A percentile compares a stretch with the other conserved stretches of the same genome.
These are phyloP conservation scores for Rhadina sibilatrix DNA, from an alignment of 2,113 vertebrate genomes.

Conservation along the genomic window DNA sequence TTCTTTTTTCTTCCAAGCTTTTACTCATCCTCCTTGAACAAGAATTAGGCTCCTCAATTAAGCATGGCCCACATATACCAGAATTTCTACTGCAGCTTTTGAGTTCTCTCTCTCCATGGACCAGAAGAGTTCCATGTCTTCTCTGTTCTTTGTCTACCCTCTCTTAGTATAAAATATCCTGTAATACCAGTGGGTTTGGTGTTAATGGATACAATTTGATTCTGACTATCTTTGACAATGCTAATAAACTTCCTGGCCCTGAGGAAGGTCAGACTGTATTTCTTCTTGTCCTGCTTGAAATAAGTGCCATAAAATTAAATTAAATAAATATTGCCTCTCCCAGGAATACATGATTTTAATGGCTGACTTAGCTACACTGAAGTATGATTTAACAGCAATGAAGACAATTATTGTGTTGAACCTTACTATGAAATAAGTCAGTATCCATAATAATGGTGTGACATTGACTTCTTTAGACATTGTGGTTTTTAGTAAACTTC, in stretches of 20 bases:
- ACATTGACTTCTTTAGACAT: neutral
- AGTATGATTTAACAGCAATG: slow-evolving; percentile 17
- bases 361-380: slow-evolving; percentile 34
- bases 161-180: neutral
- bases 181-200: neutral
- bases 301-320: slow-evolving; percentile 35
- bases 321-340: slow-evolving; percentile 44
- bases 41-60: neutral
- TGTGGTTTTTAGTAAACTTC: neutral
- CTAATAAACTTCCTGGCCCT: neutral
- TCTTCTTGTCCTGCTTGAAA: slow-evolving; percentile 38
- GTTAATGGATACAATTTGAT: neutral
- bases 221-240: neutral
- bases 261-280: neutral
- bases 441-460: neutral
- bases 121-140: neutral
- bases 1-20: neutral
- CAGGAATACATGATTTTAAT: slow-evolving; percentile 50
- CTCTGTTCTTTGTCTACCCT: neutral
- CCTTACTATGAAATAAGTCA: slow-evolving; percentile 44
- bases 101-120: neutral
- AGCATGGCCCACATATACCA: neutral
- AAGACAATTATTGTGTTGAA: neutral
- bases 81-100: neutral
- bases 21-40: neutral